A percentile compares a stretch with the other conserved stretches of the same genome.
These are phyloP conservation scores for Carcharodon carcharias DNA, from an alignment of 2,797 vertebrate genomes.

Conservation along the genomic window DNA sequence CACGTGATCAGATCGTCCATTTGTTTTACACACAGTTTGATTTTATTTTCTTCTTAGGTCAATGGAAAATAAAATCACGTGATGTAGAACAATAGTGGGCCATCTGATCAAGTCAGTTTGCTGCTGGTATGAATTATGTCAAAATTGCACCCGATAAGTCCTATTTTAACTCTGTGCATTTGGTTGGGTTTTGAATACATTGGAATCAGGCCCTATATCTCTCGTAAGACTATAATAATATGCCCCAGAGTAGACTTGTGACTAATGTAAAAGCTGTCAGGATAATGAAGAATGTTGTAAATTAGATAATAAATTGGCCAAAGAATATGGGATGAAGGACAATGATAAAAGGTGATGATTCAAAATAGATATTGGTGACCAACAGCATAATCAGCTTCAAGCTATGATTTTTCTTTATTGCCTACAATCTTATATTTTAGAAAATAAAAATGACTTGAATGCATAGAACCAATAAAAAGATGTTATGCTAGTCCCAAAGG, in stretches of 20 bases:
- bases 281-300: background rate
- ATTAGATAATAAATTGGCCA: background rate
- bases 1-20: background rate
- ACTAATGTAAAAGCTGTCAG: background rate
- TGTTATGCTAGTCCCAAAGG: background rate
- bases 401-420: background rate
- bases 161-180: too few relatives aligned
- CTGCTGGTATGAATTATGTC: background rate
- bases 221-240: background rate
- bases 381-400: background rate
- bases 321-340: background rate
- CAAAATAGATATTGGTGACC: background rate
- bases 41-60: background rate
- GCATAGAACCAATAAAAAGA: background rate
- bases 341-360: background rate
- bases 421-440: background rate
- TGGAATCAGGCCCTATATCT: background rate
- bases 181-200: too few relatives aligned
- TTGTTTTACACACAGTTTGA: background rate
- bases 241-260: background rate
- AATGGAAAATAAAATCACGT: background rate
- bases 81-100: background rate
- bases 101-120: background rate
- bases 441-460: background rate
- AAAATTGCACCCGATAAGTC: background rate